A percentile compares a stretch with the other conserved stretches of the same genome.
These are phyloP conservation scores for Pachypanchax playfairii DNA, from an alignment of 2,113 vertebrate species.

Conservation along the genomic window DNA sequence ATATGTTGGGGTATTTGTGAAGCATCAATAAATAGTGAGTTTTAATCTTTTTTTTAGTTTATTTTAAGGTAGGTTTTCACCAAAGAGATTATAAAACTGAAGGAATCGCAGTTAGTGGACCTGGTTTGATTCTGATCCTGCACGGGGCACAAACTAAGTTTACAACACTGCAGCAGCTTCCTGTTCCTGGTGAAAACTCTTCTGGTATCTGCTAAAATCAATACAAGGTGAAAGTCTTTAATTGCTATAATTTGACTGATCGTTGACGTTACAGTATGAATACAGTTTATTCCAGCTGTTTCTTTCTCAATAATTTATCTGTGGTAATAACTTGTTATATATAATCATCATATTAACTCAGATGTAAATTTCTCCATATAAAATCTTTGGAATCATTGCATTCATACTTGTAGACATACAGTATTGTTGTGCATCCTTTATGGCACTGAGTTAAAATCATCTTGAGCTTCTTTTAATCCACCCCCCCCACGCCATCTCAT, in stretches of 20 bases:
- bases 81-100: too few relatives aligned
- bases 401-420: slow-evolving; percentile 18
- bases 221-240: too few relatives aligned
- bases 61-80: too few relatives aligned
- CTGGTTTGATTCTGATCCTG: slow-evolving; percentile 64
- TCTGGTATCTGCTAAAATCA: slow-evolving; percentile 29
- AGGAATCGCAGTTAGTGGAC: too few relatives aligned
- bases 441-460: slow-evolving; percentile 40
- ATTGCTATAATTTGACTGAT: too few relatives aligned
- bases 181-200: too few relatives aligned
- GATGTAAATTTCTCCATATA: neutral
- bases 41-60: too few relatives aligned
- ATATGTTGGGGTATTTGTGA: slow-evolving; percentile 15
- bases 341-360: neutral
- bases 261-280: slow-evolving; percentile 8
- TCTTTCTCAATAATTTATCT: neutral
- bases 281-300: slow-evolving; percentile 4
- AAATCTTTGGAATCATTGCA: neutral
- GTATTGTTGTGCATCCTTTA: slow-evolving; percentile 9
- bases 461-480: slow-evolving; percentile 44
- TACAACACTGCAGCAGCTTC: too few relatives aligned
- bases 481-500: slow-evolving; percentile 36
- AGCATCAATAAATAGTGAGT: too few relatives aligned
- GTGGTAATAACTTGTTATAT: neutral
- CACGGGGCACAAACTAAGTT: slow-evolving; percentile 76